These are phyloP conservation scores for Gymnothorax reevesii DNA, from an alignment of 2,797 vertebrate genomes.

Conservation along the genomic window DNA sequence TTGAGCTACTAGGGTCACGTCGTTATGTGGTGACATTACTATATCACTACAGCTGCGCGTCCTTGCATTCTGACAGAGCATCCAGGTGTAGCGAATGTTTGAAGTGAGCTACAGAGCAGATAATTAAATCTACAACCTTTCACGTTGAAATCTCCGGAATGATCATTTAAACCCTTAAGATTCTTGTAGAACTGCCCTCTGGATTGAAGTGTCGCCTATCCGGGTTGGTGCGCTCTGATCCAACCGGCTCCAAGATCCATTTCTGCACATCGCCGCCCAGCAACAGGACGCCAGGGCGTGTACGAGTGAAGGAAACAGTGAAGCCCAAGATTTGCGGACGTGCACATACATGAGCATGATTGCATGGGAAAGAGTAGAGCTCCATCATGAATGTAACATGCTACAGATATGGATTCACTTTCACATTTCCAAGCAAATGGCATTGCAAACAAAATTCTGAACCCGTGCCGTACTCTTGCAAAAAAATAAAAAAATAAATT, in stretches of 20 bases:
- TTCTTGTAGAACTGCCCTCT: slow-evolving; percentile 5
- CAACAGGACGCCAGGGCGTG: slow-evolving; percentile 39
- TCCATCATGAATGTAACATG: neutral
- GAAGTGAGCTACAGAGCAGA: neutral
- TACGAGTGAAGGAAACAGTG: slow-evolving; percentile 12
- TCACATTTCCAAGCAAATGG: neutral
- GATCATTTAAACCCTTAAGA: slow-evolving; percentile 11
- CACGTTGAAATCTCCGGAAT: neutral
- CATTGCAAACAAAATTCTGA: neutral
- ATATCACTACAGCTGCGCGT: neutral
- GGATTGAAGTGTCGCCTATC: neutral
- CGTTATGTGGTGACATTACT: neutral
- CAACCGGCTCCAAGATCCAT: slow-evolving; percentile 31
- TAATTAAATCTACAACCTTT: neutral
- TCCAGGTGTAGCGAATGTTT: neutral
- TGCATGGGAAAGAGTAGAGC: neutral
- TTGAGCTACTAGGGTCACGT: neutral
- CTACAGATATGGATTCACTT: neutral
- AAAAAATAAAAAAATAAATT: neutral
- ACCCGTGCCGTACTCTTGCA: neutral
- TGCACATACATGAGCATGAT: neutral
- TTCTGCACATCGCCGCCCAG: slow-evolving; percentile 44
- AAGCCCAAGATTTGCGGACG: slow-evolving; percentile 1
- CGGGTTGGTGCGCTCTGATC: slow-evolving; percentile 35
- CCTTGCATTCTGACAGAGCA: neutral